phyloP scores from a whole-genome alignment of 2,113 vertebrate species.

The Patagioenas fasciata region DNA sequence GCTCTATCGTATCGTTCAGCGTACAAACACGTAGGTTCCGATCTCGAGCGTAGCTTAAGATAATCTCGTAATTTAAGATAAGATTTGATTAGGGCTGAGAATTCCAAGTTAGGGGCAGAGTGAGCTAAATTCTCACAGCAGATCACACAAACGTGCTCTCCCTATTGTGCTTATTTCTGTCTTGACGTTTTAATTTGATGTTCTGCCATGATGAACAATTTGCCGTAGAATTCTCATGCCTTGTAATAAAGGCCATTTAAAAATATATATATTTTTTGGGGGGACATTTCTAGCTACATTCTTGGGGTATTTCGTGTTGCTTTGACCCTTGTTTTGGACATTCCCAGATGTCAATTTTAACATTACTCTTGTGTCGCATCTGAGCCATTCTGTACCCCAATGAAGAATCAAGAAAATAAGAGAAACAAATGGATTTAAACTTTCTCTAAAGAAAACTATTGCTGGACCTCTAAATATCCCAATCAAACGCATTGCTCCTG shows the following conservation, averaged over 20 bases:
- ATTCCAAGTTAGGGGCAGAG: slow-evolving; percentile 2
- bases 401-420: slow-evolving; percentile 59
- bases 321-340: slow-evolving; percentile 60
- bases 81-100: slow-evolving; percentile 32
- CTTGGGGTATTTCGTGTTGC: slow-evolving; percentile 33
- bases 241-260: slow-evolving; percentile 66
- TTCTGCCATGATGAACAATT: slow-evolving; percentile 72
- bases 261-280: slow-evolving; percentile 27
- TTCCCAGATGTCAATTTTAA: slow-evolving; percentile 62
- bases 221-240: slow-evolving; percentile 70
- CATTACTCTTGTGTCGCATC: slow-evolving; percentile 57
- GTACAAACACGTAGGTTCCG: background rate
- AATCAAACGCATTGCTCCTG: slow-evolving; percentile 42
- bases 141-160: slow-evolving; percentile 6
- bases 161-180: slow-evolving; percentile 52
- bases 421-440: slow-evolving; percentile 60
- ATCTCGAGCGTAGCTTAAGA: slow-evolving; percentile 1
- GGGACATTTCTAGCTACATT: slow-evolving; percentile 49
- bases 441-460: slow-evolving; percentile 62
- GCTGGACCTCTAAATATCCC: slow-evolving; percentile 31
- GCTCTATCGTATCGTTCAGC: background rate
- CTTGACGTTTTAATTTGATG: slow-evolving; percentile 58
- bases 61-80: slow-evolving; percentile 3
- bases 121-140: slow-evolving; percentile 31
- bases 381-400: slow-evolving; percentile 57